Evolutionary conservation across 2,888 invertebrate species (phyloP), one percentile per base, ranked within the genome.

Genomic region (Dascillus cervinus): DNA sequence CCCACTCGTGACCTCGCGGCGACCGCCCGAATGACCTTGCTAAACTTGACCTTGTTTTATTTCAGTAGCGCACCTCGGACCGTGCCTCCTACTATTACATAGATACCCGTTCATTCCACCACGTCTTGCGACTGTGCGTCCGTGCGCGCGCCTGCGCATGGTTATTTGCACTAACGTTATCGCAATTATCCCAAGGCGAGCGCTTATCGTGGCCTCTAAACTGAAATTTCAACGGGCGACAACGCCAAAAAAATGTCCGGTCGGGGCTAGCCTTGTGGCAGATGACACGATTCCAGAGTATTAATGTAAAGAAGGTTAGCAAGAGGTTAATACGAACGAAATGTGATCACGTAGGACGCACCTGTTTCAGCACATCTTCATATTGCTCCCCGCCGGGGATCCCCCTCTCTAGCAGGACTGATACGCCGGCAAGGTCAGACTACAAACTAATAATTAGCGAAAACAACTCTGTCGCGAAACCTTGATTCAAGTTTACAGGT

Each of bases 11-110:
- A 47, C 50, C 52, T 52, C 52, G 55, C 44, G 49, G 49, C 48
- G 49, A 48, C 49, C 49, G 50, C 39, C 41, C 48, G 46, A 39
- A 48, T 45, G 55, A 57, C 62, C 64, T 65, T 62, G 57, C 52
- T 54, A 60, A 65, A 61, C 60, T 60, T 64, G 64, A 65, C 65
- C 65, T 65, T 62, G 63, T 55, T 64, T 62, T 65, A 65, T 66
- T 66, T 64, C 57, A 58, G 56, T 55, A 56, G 53, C 54, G 58
- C 55, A 55, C 53, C 49, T 39, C 48, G 45, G 38, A 41, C 37
- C 32, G 32, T 32, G 28, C 32, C 29, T 26, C 13, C 26, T 27
- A 37, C n/a, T n/a, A n/a, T n/a, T 34, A 32, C 36, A 32, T 31
- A 34, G 31, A 33, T 33, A 31, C 27, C 26, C 27, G 28, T 40